phyloP scores from a whole-genome alignment of 1,140 invertebrate species.

The Dreissena rostriformis region DNA sequence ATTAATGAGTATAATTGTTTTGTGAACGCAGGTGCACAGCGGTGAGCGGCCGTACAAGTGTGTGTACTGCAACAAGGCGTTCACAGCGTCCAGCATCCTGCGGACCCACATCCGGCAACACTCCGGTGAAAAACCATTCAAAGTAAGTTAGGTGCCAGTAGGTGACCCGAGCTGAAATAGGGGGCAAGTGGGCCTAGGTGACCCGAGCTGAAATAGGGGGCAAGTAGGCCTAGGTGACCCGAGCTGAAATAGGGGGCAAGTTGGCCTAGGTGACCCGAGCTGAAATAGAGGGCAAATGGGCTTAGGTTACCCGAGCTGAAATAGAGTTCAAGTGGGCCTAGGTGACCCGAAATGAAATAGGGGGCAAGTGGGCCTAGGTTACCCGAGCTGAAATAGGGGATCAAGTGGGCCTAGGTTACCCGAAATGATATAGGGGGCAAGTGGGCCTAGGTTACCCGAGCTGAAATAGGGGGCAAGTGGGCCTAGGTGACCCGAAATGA shows the following conservation, averaged over 20 bases:
- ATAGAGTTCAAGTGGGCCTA: neutral
- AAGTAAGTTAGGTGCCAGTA: conserved; percentile 79
- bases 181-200: too few relatives aligned
- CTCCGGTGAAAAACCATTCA: conserved; percentile 92
- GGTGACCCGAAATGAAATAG: neutral
- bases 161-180: neutral
- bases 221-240: neutral
- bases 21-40: conserved; percentile 76
- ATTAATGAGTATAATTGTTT: too few relatives aligned
- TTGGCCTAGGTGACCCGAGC: neutral
- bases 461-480: neutral
- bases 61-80: conserved; percentile 96
- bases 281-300: neutral
- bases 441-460: neutral
- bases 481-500: neutral
- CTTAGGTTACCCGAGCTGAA: neutral
- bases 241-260: neutral
- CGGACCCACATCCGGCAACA: conserved; percentile 93
- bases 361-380: too few relatives aligned
- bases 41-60: conserved; percentile 83
- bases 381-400: neutral
- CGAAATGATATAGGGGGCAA: neutral
- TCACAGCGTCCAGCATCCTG: conserved; percentile 95
- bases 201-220: neutral
- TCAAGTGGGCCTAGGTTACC: neutral